phyloP scores from a whole-genome alignment of 2,888 invertebrate species.

The Coleophora deauratella region DNA sequence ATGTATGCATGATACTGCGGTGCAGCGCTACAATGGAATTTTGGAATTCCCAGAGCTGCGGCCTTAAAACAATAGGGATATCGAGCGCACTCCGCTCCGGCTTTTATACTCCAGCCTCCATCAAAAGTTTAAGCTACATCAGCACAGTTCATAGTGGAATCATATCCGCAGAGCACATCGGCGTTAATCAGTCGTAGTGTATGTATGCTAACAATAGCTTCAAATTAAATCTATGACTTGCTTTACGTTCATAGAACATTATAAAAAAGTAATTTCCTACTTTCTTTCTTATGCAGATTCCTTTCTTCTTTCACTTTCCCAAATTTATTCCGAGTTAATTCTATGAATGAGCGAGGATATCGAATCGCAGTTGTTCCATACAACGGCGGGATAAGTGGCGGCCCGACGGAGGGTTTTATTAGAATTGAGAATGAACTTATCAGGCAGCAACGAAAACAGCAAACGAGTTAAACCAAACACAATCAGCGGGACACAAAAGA shows the following conservation, averaged over 20 bases:
- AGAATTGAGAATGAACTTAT: conserved; percentile 5
- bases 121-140: neutral
- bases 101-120: neutral
- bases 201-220: too few relatives aligned
- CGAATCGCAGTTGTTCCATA: conserved; percentile 3
- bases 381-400: neutral
- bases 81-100: too few relatives aligned
- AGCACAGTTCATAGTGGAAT: conserved; percentile 2
- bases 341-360: neutral
- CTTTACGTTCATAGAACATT: too few relatives aligned
- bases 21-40: conserved; percentile 44
- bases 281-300: too few relatives aligned
- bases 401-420: conserved; percentile 3
- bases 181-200: too few relatives aligned
- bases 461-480: conserved; percentile 59
- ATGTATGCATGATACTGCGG: conserved; percentile 41
- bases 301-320: neutral
- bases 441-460: conserved; percentile 22
- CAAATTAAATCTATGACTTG: too few relatives aligned
- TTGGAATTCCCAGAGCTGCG: conserved; percentile 35
- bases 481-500: conserved; percentile 55
- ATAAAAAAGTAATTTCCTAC: too few relatives aligned
- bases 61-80: conserved; percentile 45
- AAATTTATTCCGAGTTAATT: too few relatives aligned
- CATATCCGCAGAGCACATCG: neutral